Percentiles rank a stretch among this genome's conserved stretches.
Evolutionary conservation across 2,888 invertebrate species (phyloP).

Genomic region (Zygaena filipendulae): DNA sequence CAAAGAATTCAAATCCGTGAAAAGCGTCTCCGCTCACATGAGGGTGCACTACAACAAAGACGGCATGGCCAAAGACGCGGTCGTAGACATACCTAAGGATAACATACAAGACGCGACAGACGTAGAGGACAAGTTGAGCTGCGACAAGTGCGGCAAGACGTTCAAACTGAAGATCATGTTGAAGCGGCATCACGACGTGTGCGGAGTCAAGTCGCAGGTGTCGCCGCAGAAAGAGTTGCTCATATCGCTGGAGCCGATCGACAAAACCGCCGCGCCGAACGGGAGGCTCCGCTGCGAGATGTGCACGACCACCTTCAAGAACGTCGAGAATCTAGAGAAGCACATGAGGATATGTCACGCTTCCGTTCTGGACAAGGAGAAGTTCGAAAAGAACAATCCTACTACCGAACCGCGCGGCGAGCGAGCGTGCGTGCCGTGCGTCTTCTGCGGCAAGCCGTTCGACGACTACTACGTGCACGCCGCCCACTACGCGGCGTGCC

Average conservation of each 20-base stretch:
- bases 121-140: slow-evolving; percentile 38
- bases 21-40: slow-evolving; percentile 29
- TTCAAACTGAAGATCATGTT: slow-evolving; percentile 62
- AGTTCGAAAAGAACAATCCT: slow-evolving; percentile 12
- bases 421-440: slow-evolving; percentile 35
- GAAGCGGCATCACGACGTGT: slow-evolving; percentile 44
- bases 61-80: slow-evolving; percentile 9
- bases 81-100: slow-evolving; percentile 24
- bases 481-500: slow-evolving; percentile 37
- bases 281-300: slow-evolving; percentile 36
- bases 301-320: slow-evolving; percentile 44
- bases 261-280: slow-evolving; percentile 18
- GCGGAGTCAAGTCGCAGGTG: slow-evolving; percentile 24
- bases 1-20: slow-evolving; percentile 28
- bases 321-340: slow-evolving; percentile 40
- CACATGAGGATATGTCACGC: slow-evolving; percentile 51
- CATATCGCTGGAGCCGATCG: slow-evolving; percentile 45
- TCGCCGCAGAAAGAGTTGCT: slow-evolving; percentile 40
- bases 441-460: slow-evolving; percentile 36
- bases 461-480: slow-evolving; percentile 39
- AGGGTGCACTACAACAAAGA: slow-evolving; percentile 25
- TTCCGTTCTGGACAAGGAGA: slow-evolving; percentile 31
- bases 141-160: slow-evolving; percentile 44
- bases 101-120: slow-evolving; percentile 26
- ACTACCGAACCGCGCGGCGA: slow-evolving; percentile 14